These are phyloP conservation scores for Pelmatolapia mariae DNA, from an alignment of 2,113 vertebrate species.

Conservation along the genomic window DNA sequence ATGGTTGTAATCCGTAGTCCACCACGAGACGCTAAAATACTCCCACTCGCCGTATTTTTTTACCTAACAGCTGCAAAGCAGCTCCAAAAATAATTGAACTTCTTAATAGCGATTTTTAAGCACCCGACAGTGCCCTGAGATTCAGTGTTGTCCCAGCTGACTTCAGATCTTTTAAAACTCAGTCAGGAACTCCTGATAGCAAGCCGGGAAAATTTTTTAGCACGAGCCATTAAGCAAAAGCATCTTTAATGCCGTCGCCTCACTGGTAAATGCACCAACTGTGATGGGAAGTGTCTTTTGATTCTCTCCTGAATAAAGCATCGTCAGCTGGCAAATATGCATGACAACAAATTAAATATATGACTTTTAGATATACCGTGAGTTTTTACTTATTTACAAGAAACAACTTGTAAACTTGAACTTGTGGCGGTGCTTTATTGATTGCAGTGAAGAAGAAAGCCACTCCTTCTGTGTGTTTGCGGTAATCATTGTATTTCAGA, in stretches of 20 bases:
- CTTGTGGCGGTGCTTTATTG: background rate
- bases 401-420: background rate
- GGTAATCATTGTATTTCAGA: background rate
- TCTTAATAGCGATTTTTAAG: background rate
- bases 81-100: background rate
- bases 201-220: background rate
- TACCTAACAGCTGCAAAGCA: background rate
- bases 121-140: background rate
- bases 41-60: fast-evolving
- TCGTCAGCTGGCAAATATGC: background rate
- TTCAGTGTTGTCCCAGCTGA: background rate
- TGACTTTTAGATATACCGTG: background rate
- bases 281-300: background rate
- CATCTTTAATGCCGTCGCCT: background rate
- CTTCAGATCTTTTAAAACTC: background rate
- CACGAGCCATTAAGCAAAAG: background rate
- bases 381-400: background rate
- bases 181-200: background rate
- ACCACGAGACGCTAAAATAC: fast-evolving
- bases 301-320: background rate
- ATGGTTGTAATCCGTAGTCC: background rate
- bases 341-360: background rate
- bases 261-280: background rate
- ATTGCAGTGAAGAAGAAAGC: background rate
- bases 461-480: background rate